Evolutionary conservation across 1,140 invertebrate genomes (phyloP), one percentile per base, ranked within the genome.

Genomic region (Drosophila bipectinata): DNA sequence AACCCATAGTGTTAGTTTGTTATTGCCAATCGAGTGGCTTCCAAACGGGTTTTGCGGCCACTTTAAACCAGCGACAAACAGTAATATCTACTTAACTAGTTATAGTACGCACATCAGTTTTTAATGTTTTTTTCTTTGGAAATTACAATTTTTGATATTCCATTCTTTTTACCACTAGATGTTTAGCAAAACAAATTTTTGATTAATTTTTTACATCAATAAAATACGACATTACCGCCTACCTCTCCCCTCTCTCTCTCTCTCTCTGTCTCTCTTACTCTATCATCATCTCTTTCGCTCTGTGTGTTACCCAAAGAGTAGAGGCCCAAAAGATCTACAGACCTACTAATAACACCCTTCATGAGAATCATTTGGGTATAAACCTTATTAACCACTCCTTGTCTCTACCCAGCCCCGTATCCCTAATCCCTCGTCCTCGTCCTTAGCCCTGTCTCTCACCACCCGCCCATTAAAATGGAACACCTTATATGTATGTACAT

Each of bases 161-260:
- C 79, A 82, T 69, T 64, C 63, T 74, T 72, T 72, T 58, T 71
- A 72, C 64, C 54, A 51, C 45, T 71, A 72, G 56, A 62, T 73
- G 51, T 67, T 47, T 79, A 79, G 71, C 59, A 10, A 80, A 39
- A 39, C 51, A 12, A 41, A 71, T 69, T 60, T 82, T 87, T 87
- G 58, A 78, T 76, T 82, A 74, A 64, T 79, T 88, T 77, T 78
- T 76, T 89, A 87, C 84, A 79, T 84, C 76, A 88, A 90, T 88
- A 88, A 87, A 83, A 77, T 76, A 81, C 68, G 64, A 81, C 71
- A 76, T 78, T 78, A 75, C 59, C 72, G 77, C 80, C 80, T 82
- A 66, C 34, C 73, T 45, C 60, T 68, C 66, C 55, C 45, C 55
- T 59, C 44, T 63, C 15, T 74, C 58, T 51, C 12, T 45, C 21